Percentiles rank a stretch among this genome's conserved stretches.
phyloP scores from a whole-genome alignment of 1,140 invertebrate genomes.

The Bombus ignitus region DNA sequence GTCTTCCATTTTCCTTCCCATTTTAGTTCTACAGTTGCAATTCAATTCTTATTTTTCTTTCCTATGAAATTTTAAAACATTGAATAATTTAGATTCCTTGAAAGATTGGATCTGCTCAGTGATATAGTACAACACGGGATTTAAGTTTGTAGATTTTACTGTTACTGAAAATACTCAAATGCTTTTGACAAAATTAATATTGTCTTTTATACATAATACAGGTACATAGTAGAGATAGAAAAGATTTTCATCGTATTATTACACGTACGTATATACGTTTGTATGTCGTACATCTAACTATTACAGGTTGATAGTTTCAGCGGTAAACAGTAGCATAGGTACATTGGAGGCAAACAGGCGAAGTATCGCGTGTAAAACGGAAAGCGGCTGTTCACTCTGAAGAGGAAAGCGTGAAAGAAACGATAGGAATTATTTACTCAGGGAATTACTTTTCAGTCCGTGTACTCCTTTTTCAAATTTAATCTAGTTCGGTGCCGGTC shows the following conservation, averaged over 20 bases:
- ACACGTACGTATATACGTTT: not conserved
- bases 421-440: not conserved
- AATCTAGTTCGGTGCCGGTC: constrained; percentile 39
- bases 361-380: not conserved
- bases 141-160: not conserved
- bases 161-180: not conserved
- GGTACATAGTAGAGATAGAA: not conserved
- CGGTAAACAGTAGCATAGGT: too few relatives aligned
- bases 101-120: not conserved
- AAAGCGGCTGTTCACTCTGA: not conserved
- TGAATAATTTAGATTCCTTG: not conserved
- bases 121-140: not conserved
- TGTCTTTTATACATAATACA: not conserved
- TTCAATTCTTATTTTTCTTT: not conserved
- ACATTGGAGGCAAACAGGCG: too few relatives aligned
- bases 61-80: not conserved
- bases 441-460: constrained; percentile 4
- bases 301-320: too few relatives aligned
- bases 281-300: too few relatives aligned
- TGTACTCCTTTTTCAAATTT: constrained; percentile 23
- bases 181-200: not conserved
- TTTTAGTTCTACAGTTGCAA: not conserved
- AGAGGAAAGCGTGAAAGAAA: not conserved
- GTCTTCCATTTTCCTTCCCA: not conserved
- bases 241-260: not conserved